A percentile compares a stretch with the other conserved stretches of the same genome.
Evolutionary conservation across 2,888 invertebrate genomes (phyloP).

Genomic region (Corbicula japonica): DNA sequence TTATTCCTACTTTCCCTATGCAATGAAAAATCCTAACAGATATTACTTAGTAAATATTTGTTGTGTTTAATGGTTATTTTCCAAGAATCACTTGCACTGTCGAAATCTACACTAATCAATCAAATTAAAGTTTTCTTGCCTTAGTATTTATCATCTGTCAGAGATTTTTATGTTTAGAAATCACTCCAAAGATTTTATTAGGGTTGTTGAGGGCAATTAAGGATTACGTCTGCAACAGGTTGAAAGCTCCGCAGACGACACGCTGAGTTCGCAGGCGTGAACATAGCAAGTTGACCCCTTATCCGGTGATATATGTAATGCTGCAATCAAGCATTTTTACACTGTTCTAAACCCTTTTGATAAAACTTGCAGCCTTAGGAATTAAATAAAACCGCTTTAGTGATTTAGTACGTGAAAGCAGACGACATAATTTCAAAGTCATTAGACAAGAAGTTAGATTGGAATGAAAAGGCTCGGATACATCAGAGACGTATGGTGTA

Average conservation of each 20-base stretch:
- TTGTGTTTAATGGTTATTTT: no score
- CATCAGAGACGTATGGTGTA: constrained; percentile 56
- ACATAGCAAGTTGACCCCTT: constrained; percentile 33
- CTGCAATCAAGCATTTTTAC: constrained; percentile 55
- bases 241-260: constrained; percentile 43
- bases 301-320: constrained; percentile 42
- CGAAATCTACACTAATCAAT: no score
- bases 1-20: no score
- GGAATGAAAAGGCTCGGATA: constrained; percentile 56
- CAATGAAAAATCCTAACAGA: no score
- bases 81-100: no score
- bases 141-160: no score
- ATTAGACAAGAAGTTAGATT: constrained; percentile 46
- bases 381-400: constrained; percentile 44
- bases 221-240: constrained; percentile 44
- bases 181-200: no score
- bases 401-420: constrained; percentile 33
- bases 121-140: no score
- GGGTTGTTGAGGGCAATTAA: constrained; percentile 26
- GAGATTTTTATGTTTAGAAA: no score
- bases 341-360: constrained; percentile 54
- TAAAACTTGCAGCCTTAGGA: constrained; percentile 35
- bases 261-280: constrained; percentile 47
- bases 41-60: no score
- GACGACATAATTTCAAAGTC: constrained; percentile 56